These are phyloP conservation scores for Mobula hypostoma DNA, from an alignment of 2,113 vertebrate genomes.

Conservation along the genomic window DNA sequence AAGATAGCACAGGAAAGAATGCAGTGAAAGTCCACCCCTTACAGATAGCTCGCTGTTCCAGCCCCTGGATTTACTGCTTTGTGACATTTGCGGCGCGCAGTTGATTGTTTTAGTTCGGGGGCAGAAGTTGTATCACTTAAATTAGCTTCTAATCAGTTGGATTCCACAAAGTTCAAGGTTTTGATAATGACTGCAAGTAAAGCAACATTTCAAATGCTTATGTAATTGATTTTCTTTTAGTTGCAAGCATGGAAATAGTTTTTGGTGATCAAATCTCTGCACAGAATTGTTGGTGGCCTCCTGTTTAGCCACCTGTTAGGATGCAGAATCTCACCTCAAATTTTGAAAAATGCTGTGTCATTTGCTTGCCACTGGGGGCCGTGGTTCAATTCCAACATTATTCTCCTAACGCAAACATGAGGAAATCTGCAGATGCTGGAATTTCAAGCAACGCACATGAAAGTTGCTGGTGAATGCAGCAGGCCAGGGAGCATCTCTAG, in stretches of 20 bases:
- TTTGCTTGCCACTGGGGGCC: background rate
- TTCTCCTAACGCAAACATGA: background rate
- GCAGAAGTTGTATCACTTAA: background rate
- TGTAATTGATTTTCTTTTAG: background rate
- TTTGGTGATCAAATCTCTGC: background rate
- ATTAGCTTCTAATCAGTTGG: background rate
- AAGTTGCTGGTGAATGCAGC: no score
- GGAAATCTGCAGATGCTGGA: no score
- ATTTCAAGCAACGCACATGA: no score
- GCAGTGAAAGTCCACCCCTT: background rate
- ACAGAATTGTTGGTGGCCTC: background rate
- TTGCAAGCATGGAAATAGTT: background rate
- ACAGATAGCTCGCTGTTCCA: background rate
- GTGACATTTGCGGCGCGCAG: background rate
- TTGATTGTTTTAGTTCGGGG: background rate
- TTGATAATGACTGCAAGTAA: conserved; percentile 1
- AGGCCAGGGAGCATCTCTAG: no score
- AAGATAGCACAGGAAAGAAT: background rate
- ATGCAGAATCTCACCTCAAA: no score
- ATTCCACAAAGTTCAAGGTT: background rate
- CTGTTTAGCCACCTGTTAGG: background rate
- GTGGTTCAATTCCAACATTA: background rate
- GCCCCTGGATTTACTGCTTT: background rate
- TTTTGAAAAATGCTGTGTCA: background rate
- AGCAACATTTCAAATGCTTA: background rate